Evolutionary conservation across 1,140 invertebrate species (phyloP), one percentile per base, ranked within the genome.

Genomic region (Calliopsis andreniformis): DNA sequence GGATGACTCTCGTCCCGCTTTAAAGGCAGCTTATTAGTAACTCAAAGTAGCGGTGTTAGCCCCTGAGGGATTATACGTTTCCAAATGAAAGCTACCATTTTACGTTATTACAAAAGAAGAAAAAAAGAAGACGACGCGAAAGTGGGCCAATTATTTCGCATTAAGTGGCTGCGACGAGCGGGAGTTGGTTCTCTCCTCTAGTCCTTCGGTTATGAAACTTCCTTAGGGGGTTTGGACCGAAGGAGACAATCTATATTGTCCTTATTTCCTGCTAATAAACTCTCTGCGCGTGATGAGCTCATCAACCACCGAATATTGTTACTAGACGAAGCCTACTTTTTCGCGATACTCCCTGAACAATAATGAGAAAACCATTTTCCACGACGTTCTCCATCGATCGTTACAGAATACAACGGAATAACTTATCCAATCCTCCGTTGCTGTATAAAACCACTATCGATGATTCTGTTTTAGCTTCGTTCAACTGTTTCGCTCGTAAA

Each of bases 251-350:
- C 35, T 67, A 35, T 71, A 80, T 78, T 64, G 68, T 39, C 73
- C 73, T 69, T 72, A 77, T 77, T 82, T 25, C 68, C 67, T 67
- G 51, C 66, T 82, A 82, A 82, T 82, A 82, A 76, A 82, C 55
- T 64, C 49, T 70, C 39, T 14, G 23, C 32, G 20, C 42, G 35
- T 73, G 72, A 80, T 77, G 67, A 77, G 47, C 73, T 76, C 59
- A 59, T 51, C 63, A 62, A 64, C 55, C 64, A n/a, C 59, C 39
- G 62, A 72, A 77, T 67, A 71, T 59, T 25, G 53, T 59, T 80
- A 53, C 71, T 18, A 20, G 23, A 16, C 28, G 47, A 12, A 62
- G 61, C 25, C 30, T 66, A 58, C 43, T 45, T 51, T 73, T 23
- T n/a, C 20, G 20, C 32, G 28, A 55, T 32, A 61, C n/a, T n/a